A percentile compares a stretch with the other conserved stretches of the same genome.
Evolutionary conservation across 2,113 vertebrate species (phyloP).

Genomic region (Eolophus roseicapilla): DNA sequence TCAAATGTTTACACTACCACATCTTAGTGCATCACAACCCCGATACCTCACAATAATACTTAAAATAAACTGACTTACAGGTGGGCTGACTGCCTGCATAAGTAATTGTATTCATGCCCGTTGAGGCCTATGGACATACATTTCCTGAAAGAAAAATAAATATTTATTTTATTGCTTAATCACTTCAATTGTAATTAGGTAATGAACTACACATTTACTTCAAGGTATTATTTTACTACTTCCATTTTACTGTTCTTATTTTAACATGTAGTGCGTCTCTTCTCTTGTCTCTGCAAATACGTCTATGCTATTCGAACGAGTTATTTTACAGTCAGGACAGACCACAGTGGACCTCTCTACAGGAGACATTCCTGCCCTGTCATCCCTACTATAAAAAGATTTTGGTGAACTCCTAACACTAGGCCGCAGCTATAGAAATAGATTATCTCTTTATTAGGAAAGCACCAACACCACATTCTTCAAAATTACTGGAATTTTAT

Average conservation of each 20-base stretch:
- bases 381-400: not conserved
- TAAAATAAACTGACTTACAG: not conserved
- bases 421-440: not conserved
- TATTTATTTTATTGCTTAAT: not conserved
- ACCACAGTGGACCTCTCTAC: not conserved
- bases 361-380: not conserved
- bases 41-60: not conserved
- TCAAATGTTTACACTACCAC: not conserved
- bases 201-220: not conserved
- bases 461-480: conserved; percentile 68
- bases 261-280: not conserved
- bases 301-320: not conserved
- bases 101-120: not conserved
- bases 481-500: conserved; percentile 91
- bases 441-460: conserved; percentile 67
- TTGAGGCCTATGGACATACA: not conserved
- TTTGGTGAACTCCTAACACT: not conserved
- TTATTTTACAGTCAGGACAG: not conserved
- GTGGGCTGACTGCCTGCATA: not conserved
- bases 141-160: not conserved
- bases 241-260: not conserved
- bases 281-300: not conserved
- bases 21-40: not conserved
- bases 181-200: not conserved
- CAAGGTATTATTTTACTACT: not conserved